A percentile compares a stretch with the other conserved stretches of the same genome.
These are phyloP conservation scores for Pachypanchax playfairii DNA, from an alignment of 2,113 vertebrate genomes.

Conservation along the genomic window DNA sequence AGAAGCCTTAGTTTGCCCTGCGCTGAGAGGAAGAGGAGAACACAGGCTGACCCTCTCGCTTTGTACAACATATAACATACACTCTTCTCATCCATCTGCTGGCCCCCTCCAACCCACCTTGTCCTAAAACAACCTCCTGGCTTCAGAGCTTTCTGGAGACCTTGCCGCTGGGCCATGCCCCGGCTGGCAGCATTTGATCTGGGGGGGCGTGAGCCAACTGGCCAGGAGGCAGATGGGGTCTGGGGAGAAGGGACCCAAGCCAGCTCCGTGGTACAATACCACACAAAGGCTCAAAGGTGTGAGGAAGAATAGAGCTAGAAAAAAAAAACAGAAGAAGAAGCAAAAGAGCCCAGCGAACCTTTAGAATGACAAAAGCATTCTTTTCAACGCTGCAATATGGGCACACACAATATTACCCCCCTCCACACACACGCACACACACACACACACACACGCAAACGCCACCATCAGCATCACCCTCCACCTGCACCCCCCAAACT, in stretches of 20 bases:
- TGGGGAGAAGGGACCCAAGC: slow-evolving; percentile 74
- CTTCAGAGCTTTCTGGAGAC: slow-evolving; percentile 60
- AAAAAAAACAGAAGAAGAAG: slow-evolving; percentile 57
- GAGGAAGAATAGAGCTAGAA: slow-evolving; percentile 71
- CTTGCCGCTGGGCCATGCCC: slow-evolving; percentile 71
- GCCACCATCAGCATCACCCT: slow-evolving; percentile 31
- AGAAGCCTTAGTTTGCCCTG: slow-evolving; percentile 16
- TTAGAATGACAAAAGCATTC: slow-evolving; percentile 77
- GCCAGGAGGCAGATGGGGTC: slow-evolving; percentile 79
- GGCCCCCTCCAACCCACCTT: slow-evolving; percentile 31
- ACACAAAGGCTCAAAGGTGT: slow-evolving; percentile 83
- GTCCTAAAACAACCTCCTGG: slow-evolving; percentile 58
- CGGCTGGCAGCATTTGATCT: slow-evolving; percentile 74
- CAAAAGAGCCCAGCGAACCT: slow-evolving; percentile 71
- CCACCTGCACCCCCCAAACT: slow-evolving; percentile 35
- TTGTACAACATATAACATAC: slow-evolving; percentile 10
- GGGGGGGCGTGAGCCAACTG: slow-evolving; percentile 76
- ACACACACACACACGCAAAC: slow-evolving; percentile 26
- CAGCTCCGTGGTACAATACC: slow-evolving; percentile 78
- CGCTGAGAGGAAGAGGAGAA: slow-evolving; percentile 7
- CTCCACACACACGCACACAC: slow-evolving; percentile 33
- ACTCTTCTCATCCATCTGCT: slow-evolving; percentile 33
- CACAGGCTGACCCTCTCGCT: slow-evolving; percentile 17
- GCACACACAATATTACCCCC: slow-evolving; percentile 45
- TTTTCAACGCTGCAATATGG: slow-evolving; percentile 72